Conservation (phyloP, 2,113 vertebrate species). For the Uria aalge region DNA sequence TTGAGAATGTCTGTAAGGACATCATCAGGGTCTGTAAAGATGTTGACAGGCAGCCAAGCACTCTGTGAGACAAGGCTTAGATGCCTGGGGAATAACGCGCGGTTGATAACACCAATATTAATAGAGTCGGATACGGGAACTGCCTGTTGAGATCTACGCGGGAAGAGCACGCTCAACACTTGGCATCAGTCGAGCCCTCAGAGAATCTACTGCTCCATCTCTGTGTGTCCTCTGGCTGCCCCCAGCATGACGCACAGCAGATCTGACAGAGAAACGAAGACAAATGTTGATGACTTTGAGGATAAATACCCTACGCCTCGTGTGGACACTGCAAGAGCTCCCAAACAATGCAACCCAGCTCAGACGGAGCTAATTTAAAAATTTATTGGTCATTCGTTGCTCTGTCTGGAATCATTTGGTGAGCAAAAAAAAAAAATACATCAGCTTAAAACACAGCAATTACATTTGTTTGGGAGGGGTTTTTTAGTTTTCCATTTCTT, state of each 20-base stretch:
- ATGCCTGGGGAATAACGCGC: not conserved
- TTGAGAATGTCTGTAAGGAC: not conserved
- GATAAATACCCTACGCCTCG: not conserved
- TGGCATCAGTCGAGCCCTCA: not conserved
- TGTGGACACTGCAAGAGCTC: not conserved
- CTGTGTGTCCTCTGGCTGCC: slow-evolving; percentile 1
- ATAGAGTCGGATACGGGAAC: not conserved
- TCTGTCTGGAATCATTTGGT: not conserved
- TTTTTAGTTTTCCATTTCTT: not conserved
- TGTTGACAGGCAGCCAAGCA: not conserved
- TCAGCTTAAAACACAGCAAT: not conserved
- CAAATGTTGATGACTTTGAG: not conserved
- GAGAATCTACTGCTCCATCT: not conserved
- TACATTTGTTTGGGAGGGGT: not conserved
- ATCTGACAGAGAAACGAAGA: not conserved
- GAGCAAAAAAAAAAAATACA: not conserved
- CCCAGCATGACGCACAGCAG: not conserved
- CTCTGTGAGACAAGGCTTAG: not conserved
- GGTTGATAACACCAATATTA: not conserved
- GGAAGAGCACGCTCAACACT: not conserved
- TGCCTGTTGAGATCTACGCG: not conserved
- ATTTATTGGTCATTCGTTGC: not conserved
- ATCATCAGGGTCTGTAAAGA: not conserved
- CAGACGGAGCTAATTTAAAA: not conserved
- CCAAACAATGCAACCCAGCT: not conserved